phyloP scores from a whole-genome alignment of 2,113 vertebrate genomes.

The Tauraco erythrolophus region DNA sequence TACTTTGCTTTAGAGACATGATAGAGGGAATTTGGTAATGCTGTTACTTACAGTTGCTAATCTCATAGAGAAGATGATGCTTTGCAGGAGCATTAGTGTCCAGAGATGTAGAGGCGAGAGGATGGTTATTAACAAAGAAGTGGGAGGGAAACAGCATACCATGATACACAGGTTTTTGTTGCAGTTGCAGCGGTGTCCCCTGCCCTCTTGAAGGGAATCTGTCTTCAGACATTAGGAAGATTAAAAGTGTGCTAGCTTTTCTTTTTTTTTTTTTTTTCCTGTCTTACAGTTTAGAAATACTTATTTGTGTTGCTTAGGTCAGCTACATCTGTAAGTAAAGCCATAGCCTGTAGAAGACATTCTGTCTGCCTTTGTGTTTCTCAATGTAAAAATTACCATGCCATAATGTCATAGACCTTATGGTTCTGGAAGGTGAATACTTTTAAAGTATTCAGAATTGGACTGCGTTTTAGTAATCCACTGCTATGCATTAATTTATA shows the following conservation, averaged over 20 bases:
- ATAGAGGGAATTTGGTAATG: neutral
- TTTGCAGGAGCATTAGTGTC: neutral
- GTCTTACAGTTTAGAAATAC: neutral
- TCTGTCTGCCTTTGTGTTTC: neutral
- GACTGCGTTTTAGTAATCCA: neutral
- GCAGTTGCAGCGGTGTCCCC: neutral
- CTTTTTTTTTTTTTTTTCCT: neutral
- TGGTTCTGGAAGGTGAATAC: neutral
- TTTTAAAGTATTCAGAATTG: neutral
- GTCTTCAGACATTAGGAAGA: neutral
- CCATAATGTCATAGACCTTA: neutral
- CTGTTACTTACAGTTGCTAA: neutral
- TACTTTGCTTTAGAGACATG: neutral
- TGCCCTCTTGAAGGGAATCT: neutral
- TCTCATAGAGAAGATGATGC: neutral
- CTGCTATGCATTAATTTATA: neutral
- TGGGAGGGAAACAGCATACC: neutral
- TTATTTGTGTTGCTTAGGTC: neutral
- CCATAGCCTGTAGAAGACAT: neutral
- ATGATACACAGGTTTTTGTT: fast-evolving
- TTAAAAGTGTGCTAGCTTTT: neutral
- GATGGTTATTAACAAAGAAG: neutral
- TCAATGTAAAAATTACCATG: fast-evolving
- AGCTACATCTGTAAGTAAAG: neutral
- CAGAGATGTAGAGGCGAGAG: neutral